Base-by-base conservation (phyloP, 2,888 invertebrate species). In the Thera obeliscata region DNA sequence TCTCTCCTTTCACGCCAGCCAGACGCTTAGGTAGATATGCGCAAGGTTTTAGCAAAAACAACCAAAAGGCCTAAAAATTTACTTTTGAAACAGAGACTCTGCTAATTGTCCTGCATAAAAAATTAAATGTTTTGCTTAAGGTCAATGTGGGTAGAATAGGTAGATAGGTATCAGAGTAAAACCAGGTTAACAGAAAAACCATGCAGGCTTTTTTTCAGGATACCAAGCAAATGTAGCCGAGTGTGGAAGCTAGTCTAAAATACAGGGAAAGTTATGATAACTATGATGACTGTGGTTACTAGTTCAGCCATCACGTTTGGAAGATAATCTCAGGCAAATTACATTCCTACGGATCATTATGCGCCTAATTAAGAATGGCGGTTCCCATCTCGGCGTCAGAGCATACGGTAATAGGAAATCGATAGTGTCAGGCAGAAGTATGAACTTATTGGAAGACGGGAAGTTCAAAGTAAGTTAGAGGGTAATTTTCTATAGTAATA, bases 331-430 rank as follows among this genome's bases (percentile, higher is more conserved):
- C 76, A 75, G 75, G 82, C 80, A 87, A 88, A 90, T 90, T 88
- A 87, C 89, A 86, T 88, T 88, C 85, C 82, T 85, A 86, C 82
- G 84, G 85, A 83, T 64, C 22, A 69, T 89, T 86, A 88, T 87
- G 85, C 86, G 82, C 84, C 81, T 89, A 90, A 91, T 90, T 90
- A 91, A 84, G 85, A 83, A 82, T 77, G 82, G 81, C 80, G 79
- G 78, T 77, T 77, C 81, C 79, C 79, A 81, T 86, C 80, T 72
- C 78, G 76, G 75, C 80, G 80, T 78, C 80, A 76, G 74, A 82
- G 78, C 82, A 80, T 79, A 78, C 76, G 76, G 76, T 88, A 84
- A 87, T 86, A 83, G 81, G 76, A 83, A 88, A 89, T 89, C 88
- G 81, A 89, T 88, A 82, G 69, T 73, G 74, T 78, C 78, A 73